These are phyloP conservation scores for Eleginops maclovinus DNA, from an alignment of 2,113 vertebrate genomes.

Conservation along the genomic window DNA sequence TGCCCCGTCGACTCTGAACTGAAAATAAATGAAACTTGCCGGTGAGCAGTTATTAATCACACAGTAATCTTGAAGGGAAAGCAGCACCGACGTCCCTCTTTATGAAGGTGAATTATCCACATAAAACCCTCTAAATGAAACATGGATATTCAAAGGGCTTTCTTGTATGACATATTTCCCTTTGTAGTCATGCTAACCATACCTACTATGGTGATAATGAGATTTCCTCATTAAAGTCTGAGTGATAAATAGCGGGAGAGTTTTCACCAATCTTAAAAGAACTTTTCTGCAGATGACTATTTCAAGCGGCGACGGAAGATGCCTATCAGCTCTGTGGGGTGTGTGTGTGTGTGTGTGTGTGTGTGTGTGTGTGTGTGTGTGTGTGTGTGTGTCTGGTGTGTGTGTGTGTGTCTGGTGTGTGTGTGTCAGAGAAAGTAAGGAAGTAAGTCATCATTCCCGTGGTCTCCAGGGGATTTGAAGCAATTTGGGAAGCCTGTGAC, in stretches of 20 bases:
- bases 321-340: background rate
- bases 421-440: background rate
- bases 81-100: background rate
- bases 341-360: no score
- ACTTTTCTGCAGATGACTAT: background rate
- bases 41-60: conserved; percentile 26
- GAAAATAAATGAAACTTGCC: conserved; percentile 21
- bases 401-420: conserved; percentile 2
- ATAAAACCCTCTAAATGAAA: conserved; percentile 22
- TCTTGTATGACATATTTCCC: background rate
- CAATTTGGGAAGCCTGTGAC: conserved; percentile 42
- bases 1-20: background rate
- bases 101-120: background rate
- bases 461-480: conserved; percentile 36
- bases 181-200: conserved; percentile 17
- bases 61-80: background rate
- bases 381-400: background rate
- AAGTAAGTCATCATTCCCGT: conserved; percentile 22
- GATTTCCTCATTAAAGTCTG: conserved; percentile 21
- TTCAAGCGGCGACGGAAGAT: conserved; percentile 13
- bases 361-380: no score
- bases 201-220: conserved; percentile 22
- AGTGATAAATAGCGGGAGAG: background rate
- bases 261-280: conserved; percentile 13
- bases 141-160: conserved; percentile 3